Evolutionary conservation across 2,797 vertebrate species (phyloP), one percentile per base, ranked within the genome.

Genomic region (Setipinna tenuifilis): DNA sequence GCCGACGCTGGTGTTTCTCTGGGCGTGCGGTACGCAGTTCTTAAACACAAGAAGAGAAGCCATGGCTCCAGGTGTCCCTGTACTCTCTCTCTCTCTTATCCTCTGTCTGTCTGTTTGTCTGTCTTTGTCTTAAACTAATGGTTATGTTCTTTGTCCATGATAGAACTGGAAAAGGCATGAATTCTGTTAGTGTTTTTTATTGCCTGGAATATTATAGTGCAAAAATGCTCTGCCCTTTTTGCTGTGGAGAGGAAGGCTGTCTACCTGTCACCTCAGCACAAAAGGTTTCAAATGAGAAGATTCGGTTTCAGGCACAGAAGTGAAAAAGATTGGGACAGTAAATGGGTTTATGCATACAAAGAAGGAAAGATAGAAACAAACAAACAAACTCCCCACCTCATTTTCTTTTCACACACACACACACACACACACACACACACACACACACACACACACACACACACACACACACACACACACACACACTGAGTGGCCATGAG

Each of bases 1-100:
- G 95, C 92, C 95, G 96, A 96, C 96, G 96, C 71, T 19, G 71
- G 96, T 95, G 95, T 92, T 92, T 90, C 87, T 92, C 92, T 93
- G 89, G 90, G 91, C 91, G 86, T 85, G 82, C 68, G 83, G 65
- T 89, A 86, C 87, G 35, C 54, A 83, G 48, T 86, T 41, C 85
- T 89, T 90, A 86, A 85, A 81, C 91, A 92, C 94, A 94, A 78
- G 16, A 96, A 97, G 95, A 93, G 96, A 91, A 94, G 93, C 90
- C 91, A 92, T 91, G 93, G 93, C 94, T 95, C 96, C 97, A 97
- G 97, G 97, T 98, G 97, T 94, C 95, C 93, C 95, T 92, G 95
- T 94, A 93, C 92, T 92, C 95, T 90, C 88, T 93, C 92, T 84
- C 83, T 91, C 89, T 95, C 96, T 95, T 7, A 10, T 14, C 9